Evolutionary conservation across 2,888 invertebrate species (phyloP), one percentile per base, ranked within the genome.

Genomic region (Eurois occulta): DNA sequence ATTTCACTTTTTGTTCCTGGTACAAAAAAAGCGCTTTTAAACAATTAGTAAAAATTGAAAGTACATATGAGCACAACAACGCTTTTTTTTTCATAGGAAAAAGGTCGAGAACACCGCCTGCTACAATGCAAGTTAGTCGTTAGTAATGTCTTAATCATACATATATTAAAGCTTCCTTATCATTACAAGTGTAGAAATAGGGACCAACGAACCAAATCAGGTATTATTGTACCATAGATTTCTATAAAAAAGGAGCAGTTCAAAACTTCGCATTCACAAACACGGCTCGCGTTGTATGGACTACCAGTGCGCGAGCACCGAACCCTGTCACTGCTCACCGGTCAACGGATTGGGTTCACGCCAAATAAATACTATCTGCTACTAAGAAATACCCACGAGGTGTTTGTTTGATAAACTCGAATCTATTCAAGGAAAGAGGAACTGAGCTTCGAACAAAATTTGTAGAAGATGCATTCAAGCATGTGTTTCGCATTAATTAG

Each of bases 271-370:
- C 58, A 43, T 77, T 83, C 69, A 55, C n/a, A 52, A 52, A 69
- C 48, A 10, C 24, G 24, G 18, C 48, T 60, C 8, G 28, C 2
- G 10, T 60, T 67, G 41, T 60, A 46, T 58, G 77, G 68, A 60
- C 43, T 77, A 65, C 16, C 7, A 64, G 52, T 58, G 77, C 21
- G 65, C 18, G 58, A 70, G 32, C 13, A 60, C 38, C 13, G 21
- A 52, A 11, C 35, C 18, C 48, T 64, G 46, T 62, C 62, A 68
- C 55, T 18, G 46, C 46, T 68, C 58, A 65, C 48, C 10, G 38
- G 38, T 38, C 73, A 38, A 65, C 24, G 58, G 68, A 72, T 78
- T 81, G 72, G 78, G 65, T 81, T 72, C 60, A 55, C 43, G 84
- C 69, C 69, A 70, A 78, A 65, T 64, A 77, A 62, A 72, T 60